Conservation (phyloP, 2,113 vertebrate species). For the Siphamia tubifer region DNA sequence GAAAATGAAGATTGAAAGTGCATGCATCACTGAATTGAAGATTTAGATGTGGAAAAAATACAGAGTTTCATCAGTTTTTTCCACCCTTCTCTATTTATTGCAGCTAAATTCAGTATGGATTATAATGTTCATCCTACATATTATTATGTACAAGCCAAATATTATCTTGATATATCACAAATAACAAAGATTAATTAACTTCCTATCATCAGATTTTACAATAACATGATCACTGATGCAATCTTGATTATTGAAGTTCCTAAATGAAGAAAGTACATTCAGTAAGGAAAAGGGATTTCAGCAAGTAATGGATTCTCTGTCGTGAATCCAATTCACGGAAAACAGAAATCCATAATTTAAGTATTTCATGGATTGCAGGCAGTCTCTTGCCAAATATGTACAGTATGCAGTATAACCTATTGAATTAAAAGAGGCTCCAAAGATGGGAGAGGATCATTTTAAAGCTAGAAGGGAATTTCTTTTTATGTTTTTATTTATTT, state of each 20-base stretch:
- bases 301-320: neutral
- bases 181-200: neutral
- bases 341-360: constrained; percentile 20
- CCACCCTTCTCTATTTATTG: neutral
- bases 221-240: neutral
- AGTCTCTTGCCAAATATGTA: constrained; percentile 6
- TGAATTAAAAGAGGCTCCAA: constrained; percentile 22
- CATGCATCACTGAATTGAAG: neutral
- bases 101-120: neutral
- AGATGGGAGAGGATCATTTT: constrained; percentile 20
- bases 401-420: neutral
- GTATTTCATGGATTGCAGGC: constrained; percentile 5
- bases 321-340: neutral
- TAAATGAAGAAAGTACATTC: neutral
- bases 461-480: constrained; percentile 9
- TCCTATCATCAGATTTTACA: neutral
- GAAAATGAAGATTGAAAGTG: constrained; percentile 14
- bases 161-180: neutral
- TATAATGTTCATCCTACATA: neutral
- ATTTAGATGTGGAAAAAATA: neutral
- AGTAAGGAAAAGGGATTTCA: neutral
- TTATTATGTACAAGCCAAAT: neutral
- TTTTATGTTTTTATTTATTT: no score
- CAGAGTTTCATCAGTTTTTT: constrained; percentile 3
- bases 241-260: neutral